These are phyloP conservation scores for Somateria mollissima DNA, from an alignment of 2,797 vertebrate genomes.

Conservation along the genomic window DNA sequence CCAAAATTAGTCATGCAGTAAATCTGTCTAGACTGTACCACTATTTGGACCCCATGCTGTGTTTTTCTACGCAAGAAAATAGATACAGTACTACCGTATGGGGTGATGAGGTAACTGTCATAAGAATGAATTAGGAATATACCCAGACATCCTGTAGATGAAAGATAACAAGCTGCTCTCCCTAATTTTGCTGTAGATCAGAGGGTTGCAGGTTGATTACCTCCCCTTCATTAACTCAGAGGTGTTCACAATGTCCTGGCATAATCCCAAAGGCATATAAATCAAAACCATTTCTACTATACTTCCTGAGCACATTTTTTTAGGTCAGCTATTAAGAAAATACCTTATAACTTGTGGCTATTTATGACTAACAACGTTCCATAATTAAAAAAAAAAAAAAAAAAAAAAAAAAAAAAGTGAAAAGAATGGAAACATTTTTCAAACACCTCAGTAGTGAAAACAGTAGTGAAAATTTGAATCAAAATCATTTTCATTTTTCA, in stretches of 20 bases:
- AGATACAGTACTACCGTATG: neutral
- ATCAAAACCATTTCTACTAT: neutral
- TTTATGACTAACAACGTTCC: neutral
- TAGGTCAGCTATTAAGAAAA: neutral
- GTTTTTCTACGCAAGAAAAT: neutral
- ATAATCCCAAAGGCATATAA: neutral
- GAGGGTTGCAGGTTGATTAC: neutral
- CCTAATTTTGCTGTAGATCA: neutral
- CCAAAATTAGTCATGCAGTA: conserved; percentile 4
- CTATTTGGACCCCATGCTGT: neutral
- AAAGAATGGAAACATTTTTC: neutral
- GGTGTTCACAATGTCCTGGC: neutral
- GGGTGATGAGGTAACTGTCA: neutral
- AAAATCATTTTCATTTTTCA: neutral
- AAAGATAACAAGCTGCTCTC: neutral
- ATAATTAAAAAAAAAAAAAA: neutral
- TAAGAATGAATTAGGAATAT: neutral
- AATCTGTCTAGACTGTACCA: neutral
- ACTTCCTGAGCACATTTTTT: neutral
- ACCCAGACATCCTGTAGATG: neutral
- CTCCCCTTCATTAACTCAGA: neutral
- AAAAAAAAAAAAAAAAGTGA: neutral
- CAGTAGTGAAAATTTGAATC: neutral
- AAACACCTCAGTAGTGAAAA: neutral
- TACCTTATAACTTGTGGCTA: neutral